Conservation (phyloP, 2,797 vertebrate genomes). For the Chiroxiphia lanceolata region DNA sequence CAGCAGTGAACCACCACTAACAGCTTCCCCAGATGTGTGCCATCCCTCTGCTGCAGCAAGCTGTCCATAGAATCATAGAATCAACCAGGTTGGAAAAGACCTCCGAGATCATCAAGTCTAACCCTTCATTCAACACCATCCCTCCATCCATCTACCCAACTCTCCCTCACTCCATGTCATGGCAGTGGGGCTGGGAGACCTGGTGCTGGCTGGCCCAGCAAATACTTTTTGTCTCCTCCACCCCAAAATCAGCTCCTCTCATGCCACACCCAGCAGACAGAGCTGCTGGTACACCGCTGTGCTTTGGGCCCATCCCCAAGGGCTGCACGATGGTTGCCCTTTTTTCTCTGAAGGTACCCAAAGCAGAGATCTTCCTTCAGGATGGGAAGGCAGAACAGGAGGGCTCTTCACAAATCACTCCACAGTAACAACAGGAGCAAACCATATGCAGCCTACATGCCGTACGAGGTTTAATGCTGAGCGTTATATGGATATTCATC, state of each 20-base stretch:
- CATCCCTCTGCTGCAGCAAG: neutral
- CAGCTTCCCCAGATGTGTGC: neutral
- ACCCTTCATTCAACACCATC: neutral
- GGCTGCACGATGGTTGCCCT: fast-evolving
- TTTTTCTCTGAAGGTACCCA: neutral
- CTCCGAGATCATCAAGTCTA: no score
- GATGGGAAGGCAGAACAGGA: neutral
- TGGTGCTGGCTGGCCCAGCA: neutral
- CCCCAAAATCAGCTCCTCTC: neutral
- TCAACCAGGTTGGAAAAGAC: no score
- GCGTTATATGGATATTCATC: neutral
- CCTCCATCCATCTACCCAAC: neutral
- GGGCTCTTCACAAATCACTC: neutral
- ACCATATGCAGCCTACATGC: neutral
- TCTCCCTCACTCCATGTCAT: neutral
- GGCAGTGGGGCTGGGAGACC: neutral
- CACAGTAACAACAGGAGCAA: neutral
- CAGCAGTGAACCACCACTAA: neutral
- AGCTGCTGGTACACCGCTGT: neutral
- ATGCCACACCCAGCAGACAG: fast-evolving
- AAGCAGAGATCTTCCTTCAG: neutral
- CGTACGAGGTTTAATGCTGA: fast-evolving
- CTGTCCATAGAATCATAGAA: no score
- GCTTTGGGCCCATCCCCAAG: neutral
- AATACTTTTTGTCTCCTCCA: neutral